These are phyloP conservation scores for Ophonus ardosiacus DNA, from an alignment of 2,888 invertebrate species.

Conservation along the genomic window DNA sequence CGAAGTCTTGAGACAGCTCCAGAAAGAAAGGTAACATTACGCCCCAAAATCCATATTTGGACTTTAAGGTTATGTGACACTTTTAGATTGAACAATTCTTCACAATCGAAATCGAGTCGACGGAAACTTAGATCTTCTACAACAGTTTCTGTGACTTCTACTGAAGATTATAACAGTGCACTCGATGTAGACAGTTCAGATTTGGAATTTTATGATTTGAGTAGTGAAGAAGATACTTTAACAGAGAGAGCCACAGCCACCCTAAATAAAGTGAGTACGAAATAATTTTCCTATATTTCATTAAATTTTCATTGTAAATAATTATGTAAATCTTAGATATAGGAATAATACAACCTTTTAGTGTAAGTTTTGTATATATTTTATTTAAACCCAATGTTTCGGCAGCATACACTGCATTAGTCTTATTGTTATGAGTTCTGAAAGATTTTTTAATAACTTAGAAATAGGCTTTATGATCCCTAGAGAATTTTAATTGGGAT, in stretches of 20 bases:
- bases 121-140: constrained; percentile 31
- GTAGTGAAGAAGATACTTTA: constrained; percentile 71
- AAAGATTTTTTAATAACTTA: no score
- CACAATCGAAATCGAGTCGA: constrained; percentile 56
- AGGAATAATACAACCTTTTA: no score
- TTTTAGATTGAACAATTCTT: constrained; percentile 60
- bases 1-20: constrained; percentile 69
- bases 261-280: constrained; percentile 54
- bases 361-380: no score
- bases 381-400: no score
- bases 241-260: constrained; percentile 67
- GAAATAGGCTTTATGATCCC: no score
- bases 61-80: constrained; percentile 55
- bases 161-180: constrained; percentile 71
- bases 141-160: constrained; percentile 66
- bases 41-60: constrained; percentile 26
- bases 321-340: no score
- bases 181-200: constrained; percentile 73
- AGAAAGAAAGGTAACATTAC: constrained; percentile 67
- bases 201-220: constrained; percentile 74
- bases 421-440: no score
- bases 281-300: neutral
- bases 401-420: no score
- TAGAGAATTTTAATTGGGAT: no score
- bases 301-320: no score